Conservation (phyloP, 2,113 vertebrate species). For the Sceloporus tristichus region DNA sequence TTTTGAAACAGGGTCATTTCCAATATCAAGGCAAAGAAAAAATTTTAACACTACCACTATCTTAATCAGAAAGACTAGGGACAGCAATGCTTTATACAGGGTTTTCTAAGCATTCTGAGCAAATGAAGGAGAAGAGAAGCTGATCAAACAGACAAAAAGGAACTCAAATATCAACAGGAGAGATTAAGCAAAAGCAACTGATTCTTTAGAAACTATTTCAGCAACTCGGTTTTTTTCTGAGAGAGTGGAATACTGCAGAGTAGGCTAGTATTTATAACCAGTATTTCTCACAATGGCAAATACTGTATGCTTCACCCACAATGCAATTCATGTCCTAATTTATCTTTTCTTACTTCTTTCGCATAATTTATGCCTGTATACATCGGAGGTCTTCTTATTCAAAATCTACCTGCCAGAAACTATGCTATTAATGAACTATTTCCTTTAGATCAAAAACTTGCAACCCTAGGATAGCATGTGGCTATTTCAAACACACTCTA, state of each 20-base stretch:
- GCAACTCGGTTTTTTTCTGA: background rate
- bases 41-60: background rate
- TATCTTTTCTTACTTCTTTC: background rate
- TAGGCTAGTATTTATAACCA: background rate
- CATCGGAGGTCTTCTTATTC: no score
- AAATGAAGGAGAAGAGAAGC: background rate
- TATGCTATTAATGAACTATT: background rate
- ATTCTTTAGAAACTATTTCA: background rate
- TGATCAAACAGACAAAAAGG: background rate
- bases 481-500: background rate
- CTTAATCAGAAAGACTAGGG: background rate
- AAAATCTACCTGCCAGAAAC: background rate
- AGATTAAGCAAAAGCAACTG: no score
- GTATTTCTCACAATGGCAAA: background rate
- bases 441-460: background rate
- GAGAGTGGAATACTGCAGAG: background rate
- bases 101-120: background rate
- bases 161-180: background rate
- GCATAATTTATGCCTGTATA: background rate
- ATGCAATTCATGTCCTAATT: background rate
- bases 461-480: background rate
- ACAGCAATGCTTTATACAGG: background rate
- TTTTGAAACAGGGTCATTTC: constrained; percentile 30
- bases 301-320: background rate
- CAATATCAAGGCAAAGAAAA: background rate